Base-by-base conservation (phyloP, 2,888 invertebrate species). In the Eudemis profundana region DNA sequence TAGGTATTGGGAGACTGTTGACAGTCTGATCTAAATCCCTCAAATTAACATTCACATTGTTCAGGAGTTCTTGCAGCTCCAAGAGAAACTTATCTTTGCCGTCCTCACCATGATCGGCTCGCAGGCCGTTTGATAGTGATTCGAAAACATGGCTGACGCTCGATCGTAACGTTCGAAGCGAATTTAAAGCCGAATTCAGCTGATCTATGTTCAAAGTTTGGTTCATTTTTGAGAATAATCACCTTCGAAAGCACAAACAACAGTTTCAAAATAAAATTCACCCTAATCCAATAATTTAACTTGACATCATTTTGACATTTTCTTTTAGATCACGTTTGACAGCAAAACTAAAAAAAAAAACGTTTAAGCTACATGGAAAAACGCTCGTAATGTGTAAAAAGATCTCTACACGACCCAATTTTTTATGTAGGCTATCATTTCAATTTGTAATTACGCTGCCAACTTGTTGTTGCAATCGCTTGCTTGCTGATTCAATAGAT, bases 141-240 rank as follows among this genome's bases (percentile, higher is more conserved):
- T 97, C 96, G 80, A 98, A 97, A 56, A 97, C 96, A 82, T 96
- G 95, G 14, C 96, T 95, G 3, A 97, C 97, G 84, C 96, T 96
- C 0, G 96, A 96, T 61, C 97, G 93, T 59, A 98, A 85, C 0
- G 95, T 94, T 87, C 96, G 95, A 0, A 97, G 93, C 0, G 96
- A 94, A 73, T 94, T 94, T 70, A 98, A 86, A 8, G 97, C 96
- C 0, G 94, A 93, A 83, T 95, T 95, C 53, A 97, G 84, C 78
- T 95, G 96, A 60, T 96, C 96, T 78, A 96, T 74, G 66, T 78
- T 80, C 38, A 78, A 73, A 27, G 79, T 70, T 78, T 84, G 82
- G 74, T 82, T 82, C 83, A 87, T 81, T 70, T 72, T 78, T 51
- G 44, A 44, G 44, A 19, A 44, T 49, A 29, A 63, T 54, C 21